A percentile compares a stretch with the other conserved stretches of the same genome.
These are phyloP conservation scores for Lasioglossum calceatum DNA, from an alignment of 2,888 invertebrate species.

Conservation along the genomic window DNA sequence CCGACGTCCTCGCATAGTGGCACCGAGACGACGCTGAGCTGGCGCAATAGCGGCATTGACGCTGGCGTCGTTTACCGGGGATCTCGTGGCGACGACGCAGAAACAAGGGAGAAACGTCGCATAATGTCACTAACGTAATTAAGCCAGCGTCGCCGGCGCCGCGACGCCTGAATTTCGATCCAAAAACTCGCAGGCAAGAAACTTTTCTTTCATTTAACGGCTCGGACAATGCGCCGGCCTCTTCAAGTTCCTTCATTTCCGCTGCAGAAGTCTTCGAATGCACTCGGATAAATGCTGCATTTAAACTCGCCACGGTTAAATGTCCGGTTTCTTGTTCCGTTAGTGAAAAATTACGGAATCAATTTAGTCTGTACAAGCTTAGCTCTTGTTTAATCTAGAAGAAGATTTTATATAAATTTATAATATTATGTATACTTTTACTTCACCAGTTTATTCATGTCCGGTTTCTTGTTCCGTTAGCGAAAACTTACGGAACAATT, in stretches of 20 bases:
- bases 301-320: not conserved
- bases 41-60: constrained; percentile 62
- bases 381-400: no score
- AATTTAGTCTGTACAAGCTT: no score
- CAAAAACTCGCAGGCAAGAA: constrained; percentile 27
- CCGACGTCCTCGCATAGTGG: constrained; percentile 47
- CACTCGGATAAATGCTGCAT: not conserved
- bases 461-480: no score
- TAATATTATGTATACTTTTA: no score
- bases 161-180: constrained; percentile 18
- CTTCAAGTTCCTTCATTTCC: not conserved
- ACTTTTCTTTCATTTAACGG: constrained; percentile 20
- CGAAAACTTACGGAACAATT: no score
- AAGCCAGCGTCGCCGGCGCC: constrained; percentile 42
- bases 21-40: constrained; percentile 43
- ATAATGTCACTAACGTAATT: constrained; percentile 72
- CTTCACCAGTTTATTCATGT: no score
- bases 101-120: constrained; percentile 67
- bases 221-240: not conserved
- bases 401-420: no score
- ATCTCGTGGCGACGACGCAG: constrained; percentile 58
- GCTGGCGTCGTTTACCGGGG: constrained; percentile 59
- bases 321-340: not conserved
- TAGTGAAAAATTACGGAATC: no score
- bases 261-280: not conserved